Evolutionary conservation across 1,140 invertebrate genomes (phyloP).

Genomic region (Bombus balteatus): DNA sequence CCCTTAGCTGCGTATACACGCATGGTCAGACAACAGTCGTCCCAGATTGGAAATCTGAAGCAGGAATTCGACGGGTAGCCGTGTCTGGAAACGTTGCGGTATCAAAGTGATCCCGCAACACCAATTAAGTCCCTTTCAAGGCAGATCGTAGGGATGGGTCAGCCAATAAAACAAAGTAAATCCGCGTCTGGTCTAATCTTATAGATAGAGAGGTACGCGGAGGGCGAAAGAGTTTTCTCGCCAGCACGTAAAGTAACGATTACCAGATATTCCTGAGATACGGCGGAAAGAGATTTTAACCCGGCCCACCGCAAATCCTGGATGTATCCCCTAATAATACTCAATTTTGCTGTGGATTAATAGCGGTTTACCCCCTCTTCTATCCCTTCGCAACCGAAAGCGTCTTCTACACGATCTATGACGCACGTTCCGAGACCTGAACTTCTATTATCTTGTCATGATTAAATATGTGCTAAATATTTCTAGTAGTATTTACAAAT

Average conservation of each 20-base stretch:
- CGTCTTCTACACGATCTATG: constrained; percentile 49
- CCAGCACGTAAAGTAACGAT: constrained; percentile 67
- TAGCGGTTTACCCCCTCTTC: constrained; percentile 79
- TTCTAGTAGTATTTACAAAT: no score
- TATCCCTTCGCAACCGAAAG: constrained; percentile 49
- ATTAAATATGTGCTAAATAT: constrained; percentile 71
- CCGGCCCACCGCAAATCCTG: constrained; percentile 79
- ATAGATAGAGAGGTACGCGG: constrained; percentile 66
- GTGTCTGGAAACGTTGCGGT: constrained; percentile 43
- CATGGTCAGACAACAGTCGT: background rate
- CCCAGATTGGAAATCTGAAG: constrained; percentile 58
- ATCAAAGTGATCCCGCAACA: constrained; percentile 71
- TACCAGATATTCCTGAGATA: constrained; percentile 78
- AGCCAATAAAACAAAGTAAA: constrained; percentile 78
- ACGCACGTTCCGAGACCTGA: constrained; percentile 36
- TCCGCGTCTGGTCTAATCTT: constrained; percentile 76
- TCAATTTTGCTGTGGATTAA: constrained; percentile 83
- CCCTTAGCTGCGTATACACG: background rate
- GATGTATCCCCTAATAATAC: constrained; percentile 81
- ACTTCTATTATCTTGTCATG: constrained; percentile 74
- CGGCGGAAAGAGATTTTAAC: constrained; percentile 79
- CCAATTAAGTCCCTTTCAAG: constrained; percentile 76
- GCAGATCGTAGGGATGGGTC: constrained; percentile 64
- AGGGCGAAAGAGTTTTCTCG: constrained; percentile 45
- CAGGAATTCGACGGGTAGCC: constrained; percentile 48